Evolutionary conservation across 1,140 invertebrate genomes (phyloP).

Genomic region (Pseudomyrmex flavicornis): DNA sequence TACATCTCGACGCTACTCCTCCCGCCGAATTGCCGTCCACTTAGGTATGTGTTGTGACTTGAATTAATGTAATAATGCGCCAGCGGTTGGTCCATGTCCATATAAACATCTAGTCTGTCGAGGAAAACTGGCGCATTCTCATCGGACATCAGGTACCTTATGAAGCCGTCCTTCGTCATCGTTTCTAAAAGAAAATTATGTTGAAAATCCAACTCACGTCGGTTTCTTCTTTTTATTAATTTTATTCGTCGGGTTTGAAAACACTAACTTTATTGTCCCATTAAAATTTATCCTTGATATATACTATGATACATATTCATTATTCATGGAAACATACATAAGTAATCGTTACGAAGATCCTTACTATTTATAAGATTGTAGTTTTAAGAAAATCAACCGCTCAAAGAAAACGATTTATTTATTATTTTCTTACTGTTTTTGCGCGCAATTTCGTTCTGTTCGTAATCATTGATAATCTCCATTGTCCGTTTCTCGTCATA

Average conservation of each 20-base stretch:
- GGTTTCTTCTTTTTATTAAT: neutral
- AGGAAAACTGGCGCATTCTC: conserved; percentile 99
- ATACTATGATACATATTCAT: neutral
- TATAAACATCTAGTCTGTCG: conserved; percentile 98
- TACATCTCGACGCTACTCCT: conserved; percentile 99
- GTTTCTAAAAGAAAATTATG: conserved; percentile 85
- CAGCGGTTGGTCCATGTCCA: conserved; percentile 99
- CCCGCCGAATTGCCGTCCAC: conserved; percentile 98
- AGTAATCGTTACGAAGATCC: too few relatives aligned
- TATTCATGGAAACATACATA: too few relatives aligned
- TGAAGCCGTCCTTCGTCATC: conserved; percentile 97
- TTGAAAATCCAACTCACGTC: conserved; percentile 73
- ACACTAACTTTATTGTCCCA: neutral
- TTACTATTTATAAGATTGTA: neutral
- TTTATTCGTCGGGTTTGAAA: conserved; percentile 3
- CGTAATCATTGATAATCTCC: conserved; percentile 98
- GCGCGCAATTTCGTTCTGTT: conserved; percentile 93
- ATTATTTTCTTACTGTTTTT: conserved; percentile 88
- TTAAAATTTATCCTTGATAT: conserved; percentile 21
- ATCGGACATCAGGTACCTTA: conserved; percentile 99
- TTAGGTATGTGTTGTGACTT: conserved; percentile 99
- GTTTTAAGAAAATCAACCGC: neutral
- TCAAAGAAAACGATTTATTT: neutral
- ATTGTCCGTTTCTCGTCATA: conserved; percentile 97
- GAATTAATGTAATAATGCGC: conserved; percentile 99